Conservation (phyloP, 2,113 vertebrate genomes). For the Pandion haliaetus region DNA sequence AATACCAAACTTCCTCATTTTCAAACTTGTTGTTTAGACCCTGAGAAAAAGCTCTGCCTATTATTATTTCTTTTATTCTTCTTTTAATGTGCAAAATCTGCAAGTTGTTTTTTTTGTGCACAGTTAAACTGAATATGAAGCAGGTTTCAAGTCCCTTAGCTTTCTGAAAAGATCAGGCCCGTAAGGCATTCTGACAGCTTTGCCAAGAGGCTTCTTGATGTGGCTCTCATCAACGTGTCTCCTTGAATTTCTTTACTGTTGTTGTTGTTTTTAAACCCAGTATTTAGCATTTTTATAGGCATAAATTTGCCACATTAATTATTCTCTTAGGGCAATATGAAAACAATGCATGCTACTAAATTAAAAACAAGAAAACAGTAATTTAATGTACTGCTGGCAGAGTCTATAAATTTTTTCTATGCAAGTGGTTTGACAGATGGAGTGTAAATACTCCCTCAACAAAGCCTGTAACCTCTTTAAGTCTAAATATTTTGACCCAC, state of each 20-base stretch:
- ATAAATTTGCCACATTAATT: not conserved
- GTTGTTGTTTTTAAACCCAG: not conserved
- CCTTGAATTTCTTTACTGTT: not conserved
- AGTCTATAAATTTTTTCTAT: not conserved
- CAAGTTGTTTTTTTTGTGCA: not conserved
- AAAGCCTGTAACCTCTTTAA: slow-evolving; percentile 43
- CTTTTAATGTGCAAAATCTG: not conserved
- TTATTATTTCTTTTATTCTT: not conserved
- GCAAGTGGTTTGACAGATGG: slow-evolving; percentile 17
- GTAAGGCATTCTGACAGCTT: not conserved
- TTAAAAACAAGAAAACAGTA: not conserved
- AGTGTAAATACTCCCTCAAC: slow-evolving; percentile 11
- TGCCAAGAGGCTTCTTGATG: not conserved
- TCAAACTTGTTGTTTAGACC: not conserved
- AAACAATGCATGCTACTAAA: not conserved
- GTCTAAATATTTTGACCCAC: slow-evolving; percentile 23
- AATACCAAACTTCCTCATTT: not conserved
- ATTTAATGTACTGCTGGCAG: not conserved
- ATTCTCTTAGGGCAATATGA: not conserved
- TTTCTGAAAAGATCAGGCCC: not conserved
- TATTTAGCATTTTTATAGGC: not conserved
- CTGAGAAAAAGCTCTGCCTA: not conserved
- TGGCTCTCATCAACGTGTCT: not conserved
- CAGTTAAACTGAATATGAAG: not conserved
- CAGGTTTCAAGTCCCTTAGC: not conserved